phyloP scores from a whole-genome alignment of 2,888 invertebrate genomes.

The Pediacus dermestoides region DNA sequence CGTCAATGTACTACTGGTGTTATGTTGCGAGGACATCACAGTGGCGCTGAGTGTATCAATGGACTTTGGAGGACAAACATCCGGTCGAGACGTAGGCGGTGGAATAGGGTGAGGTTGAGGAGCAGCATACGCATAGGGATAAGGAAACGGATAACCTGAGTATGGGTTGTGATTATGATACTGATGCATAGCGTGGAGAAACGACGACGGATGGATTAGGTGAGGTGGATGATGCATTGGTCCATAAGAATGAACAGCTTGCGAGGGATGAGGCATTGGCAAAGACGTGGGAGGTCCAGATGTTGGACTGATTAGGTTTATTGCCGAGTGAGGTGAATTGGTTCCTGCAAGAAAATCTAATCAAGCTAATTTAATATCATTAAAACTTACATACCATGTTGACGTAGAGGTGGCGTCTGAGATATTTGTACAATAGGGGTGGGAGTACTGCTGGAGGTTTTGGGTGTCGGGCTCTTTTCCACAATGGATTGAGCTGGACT shows the following conservation, averaged over 20 bases:
- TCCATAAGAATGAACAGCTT: slow-evolving; percentile 53
- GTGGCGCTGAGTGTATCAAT: slow-evolving; percentile 61
- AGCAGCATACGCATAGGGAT: slow-evolving; percentile 70
- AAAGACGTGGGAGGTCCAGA: slow-evolving; percentile 56
- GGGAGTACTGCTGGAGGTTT: slow-evolving; percentile 39
- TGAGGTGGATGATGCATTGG: slow-evolving; percentile 64
- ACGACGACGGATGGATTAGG: slow-evolving; percentile 59
- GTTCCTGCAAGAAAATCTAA: slow-evolving; percentile 32
- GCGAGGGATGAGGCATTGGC: slow-evolving; percentile 61
- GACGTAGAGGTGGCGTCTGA: slow-evolving; percentile 52
- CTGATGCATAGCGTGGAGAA: slow-evolving; percentile 59
- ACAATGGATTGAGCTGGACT: slow-evolving; percentile 39
- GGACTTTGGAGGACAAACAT: slow-evolving; percentile 34
- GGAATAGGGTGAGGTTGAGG: slow-evolving; percentile 73
- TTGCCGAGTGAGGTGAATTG: slow-evolving; percentile 56
- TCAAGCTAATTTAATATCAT: neutral
- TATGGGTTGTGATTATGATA: slow-evolving; percentile 66
- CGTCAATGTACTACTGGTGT: slow-evolving; percentile 68
- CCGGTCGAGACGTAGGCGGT: slow-evolving; percentile 51
- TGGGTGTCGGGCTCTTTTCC: slow-evolving; percentile 43
- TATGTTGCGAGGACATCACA: slow-evolving; percentile 66
- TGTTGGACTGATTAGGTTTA: slow-evolving; percentile 59
- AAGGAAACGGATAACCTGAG: slow-evolving; percentile 66
- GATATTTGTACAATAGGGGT: slow-evolving; percentile 40
- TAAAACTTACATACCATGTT: slow-evolving; percentile 34